A percentile compares a stretch with the other conserved stretches of the same genome.
phyloP scores from a whole-genome alignment of 2,113 vertebrate genomes.

The Chlamydotis undulata region DNA sequence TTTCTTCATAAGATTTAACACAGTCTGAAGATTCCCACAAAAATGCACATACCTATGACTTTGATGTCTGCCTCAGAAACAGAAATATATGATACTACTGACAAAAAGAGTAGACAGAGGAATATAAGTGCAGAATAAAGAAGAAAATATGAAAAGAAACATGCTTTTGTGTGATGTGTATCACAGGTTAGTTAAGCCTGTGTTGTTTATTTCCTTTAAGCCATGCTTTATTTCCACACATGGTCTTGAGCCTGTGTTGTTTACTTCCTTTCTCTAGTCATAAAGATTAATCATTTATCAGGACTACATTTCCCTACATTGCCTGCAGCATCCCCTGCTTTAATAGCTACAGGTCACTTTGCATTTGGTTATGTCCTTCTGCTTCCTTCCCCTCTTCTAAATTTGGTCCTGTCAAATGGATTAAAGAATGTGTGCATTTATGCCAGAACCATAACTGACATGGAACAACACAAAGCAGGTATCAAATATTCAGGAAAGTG shows the following conservation, averaged over 20 bases:
- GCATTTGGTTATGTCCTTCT: background rate
- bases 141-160: background rate
- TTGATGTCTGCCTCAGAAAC: background rate
- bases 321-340: slow-evolving; percentile 28
- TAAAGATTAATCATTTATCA: slow-evolving; percentile 37
- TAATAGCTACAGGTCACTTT: background rate
- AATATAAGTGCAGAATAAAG: background rate
- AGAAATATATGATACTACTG: background rate
- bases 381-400: background rate
- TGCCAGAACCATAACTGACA: background rate
- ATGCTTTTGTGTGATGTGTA: background rate
- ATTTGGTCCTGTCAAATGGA: slow-evolving; percentile 18
- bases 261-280: background rate
- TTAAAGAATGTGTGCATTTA: background rate
- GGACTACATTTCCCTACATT: background rate
- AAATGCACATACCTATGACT: background rate
- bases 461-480: background rate
- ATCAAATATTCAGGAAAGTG: slow-evolving; percentile 39
- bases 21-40: background rate
- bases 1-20: background rate
- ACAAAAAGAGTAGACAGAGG: background rate
- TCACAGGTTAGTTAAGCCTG: background rate
- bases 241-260: background rate
- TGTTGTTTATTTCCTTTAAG: background rate
- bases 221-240: background rate